These are phyloP conservation scores for Dascillus cervinus DNA, from an alignment of 2,888 invertebrate genomes.

Conservation along the genomic window DNA sequence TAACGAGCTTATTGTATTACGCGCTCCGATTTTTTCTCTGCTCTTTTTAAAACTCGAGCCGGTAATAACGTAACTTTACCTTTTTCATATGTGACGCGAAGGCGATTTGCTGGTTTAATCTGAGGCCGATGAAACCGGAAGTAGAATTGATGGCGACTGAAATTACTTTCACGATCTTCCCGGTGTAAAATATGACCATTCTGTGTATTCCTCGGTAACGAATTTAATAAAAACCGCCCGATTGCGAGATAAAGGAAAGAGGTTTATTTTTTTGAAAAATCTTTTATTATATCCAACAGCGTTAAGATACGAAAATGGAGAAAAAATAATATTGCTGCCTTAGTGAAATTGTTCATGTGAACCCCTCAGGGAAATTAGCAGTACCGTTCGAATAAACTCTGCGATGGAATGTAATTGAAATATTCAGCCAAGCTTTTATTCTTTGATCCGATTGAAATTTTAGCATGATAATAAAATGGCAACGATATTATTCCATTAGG, in stretches of 20 bases:
- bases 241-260: constrained; percentile 4
- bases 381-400: constrained; percentile 1
- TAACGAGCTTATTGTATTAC: no score
- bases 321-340: constrained; percentile 14
- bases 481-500: no score
- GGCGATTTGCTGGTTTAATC: constrained; percentile 19
- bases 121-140: constrained; percentile 14
- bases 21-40: no score
- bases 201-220: neutral
- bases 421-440: no score
- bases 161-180: constrained; percentile 18
- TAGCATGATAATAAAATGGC: no score
- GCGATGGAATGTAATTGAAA: constrained; percentile 7
- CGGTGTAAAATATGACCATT: constrained; percentile 7
- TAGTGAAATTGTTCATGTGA: constrained; percentile 8
- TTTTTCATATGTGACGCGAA: constrained; percentile 9
- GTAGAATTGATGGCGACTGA: constrained; percentile 20
- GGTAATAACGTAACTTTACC: constrained; percentile 4
- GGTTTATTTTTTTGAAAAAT: constrained; percentile 10
- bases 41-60: constrained; percentile 3
- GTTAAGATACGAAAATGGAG: constrained; percentile 18
- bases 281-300: constrained; percentile 16
- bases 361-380: constrained; percentile 10
- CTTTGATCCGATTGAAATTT: no score
- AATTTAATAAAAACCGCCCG: no score